Base-by-base conservation (phyloP, 2,888 invertebrate species). In the Ommatoiulus sabulosus region DNA sequence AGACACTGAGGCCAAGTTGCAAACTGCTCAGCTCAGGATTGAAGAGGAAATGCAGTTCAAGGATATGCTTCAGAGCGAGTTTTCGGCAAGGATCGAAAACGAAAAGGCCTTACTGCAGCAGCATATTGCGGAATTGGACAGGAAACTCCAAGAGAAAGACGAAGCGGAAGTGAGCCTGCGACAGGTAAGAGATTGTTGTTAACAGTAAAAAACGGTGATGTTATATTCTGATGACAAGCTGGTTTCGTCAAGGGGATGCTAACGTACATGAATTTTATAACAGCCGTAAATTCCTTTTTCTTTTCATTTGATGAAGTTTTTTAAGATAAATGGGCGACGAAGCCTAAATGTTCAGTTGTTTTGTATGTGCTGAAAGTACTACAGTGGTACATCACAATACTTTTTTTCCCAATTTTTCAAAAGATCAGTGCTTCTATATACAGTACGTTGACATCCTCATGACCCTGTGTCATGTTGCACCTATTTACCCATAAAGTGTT, bases 91-190 rank as follows among this genome's bases (percentile, higher is more conserved):
- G 63, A 44, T 87, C 8, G 87, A 57, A 57, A 20, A 43, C 15
- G 87, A 87, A 35, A 43, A 87, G 10, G n/a, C 35, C n/a, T n/a
- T 24, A 8, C 57, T 87, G 57, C 52, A 87, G 15, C 87, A 87
- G 35, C 43, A 87, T 3, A 87, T 87, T 17, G 46, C 48, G 1
- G 87, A 57, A n/a, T 57, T 87, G 57, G 87, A 57, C 8, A 8
- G 12, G 43, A 7, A 48, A 7, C 48, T 87, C 5, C 43, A 57
- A 35, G 12, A 57, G 52, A 87, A 87, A 17, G 48, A 87, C 43
- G 52, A 20, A 17, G 57, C 43, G 10, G 63, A 87, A 24, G 17
- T 35, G n/a, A 87, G 87, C 35, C n/a, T 87, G 15, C 46, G 87
- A 20, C 20, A 57, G 87, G 87, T 87, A 52, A 48, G 87, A 10